These are phyloP conservation scores for Ardeotis arabs DNA, from an alignment of 2,113 vertebrate genomes.

Conservation along the genomic window DNA sequence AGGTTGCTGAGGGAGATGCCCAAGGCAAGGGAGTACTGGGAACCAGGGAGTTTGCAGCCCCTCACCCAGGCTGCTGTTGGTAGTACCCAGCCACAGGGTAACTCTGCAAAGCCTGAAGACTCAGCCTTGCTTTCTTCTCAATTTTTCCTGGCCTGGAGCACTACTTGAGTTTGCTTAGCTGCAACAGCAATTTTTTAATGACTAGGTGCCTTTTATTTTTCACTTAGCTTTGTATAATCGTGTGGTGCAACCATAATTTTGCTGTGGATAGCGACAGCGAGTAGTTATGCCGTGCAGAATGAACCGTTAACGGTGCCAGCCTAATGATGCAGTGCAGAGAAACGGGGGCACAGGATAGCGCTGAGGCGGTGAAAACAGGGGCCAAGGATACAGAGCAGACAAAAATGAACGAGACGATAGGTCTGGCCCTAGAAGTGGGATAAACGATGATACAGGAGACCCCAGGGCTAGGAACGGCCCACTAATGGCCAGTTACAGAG, in stretches of 20 bases:
- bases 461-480: neutral
- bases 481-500: neutral
- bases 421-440: neutral
- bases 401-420: neutral
- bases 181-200: neutral
- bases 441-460: neutral
- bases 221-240: neutral
- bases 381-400: neutral
- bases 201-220: constrained; percentile 2
- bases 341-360: neutral
- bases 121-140: neutral
- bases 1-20: neutral
- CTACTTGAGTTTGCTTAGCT: neutral
- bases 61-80: neutral
- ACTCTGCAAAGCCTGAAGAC: neutral
- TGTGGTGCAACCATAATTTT: neutral
- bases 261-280: neutral
- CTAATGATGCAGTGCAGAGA: neutral
- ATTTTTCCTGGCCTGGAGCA: neutral
- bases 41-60: neutral
- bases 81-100: neutral
- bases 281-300: neutral
- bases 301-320: neutral
- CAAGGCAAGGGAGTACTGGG: neutral
- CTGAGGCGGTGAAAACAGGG: neutral